phyloP scores from a whole-genome alignment of 2,888 invertebrate species.

The Nebria salina region DNA sequence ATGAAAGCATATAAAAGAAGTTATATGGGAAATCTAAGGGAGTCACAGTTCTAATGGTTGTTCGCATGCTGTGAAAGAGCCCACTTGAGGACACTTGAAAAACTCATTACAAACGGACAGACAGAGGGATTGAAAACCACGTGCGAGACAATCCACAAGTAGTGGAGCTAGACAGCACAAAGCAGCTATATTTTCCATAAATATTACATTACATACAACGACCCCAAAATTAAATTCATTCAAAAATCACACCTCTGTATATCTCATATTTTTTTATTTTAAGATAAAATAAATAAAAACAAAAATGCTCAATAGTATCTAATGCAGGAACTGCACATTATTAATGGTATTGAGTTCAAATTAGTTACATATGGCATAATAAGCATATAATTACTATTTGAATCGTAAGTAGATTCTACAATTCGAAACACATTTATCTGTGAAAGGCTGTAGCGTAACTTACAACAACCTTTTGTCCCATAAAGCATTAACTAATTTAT shows the following conservation, averaged over 20 bases:
- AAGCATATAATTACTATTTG: neutral
- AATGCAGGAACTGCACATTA: neutral
- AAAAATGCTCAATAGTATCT: neutral
- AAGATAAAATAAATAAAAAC: too few species aligned
- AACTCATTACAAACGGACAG: slow-evolving; percentile 25
- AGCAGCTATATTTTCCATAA: neutral
- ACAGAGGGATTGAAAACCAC: neutral
- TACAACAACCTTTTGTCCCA: too few species aligned
- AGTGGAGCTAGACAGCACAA: neutral
- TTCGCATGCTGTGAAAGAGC: slow-evolving; percentile 19
- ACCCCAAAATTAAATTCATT: neutral
- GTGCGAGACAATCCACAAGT: neutral
- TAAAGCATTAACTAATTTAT: too few species aligned
- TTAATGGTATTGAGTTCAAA: neutral
- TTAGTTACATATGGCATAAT: neutral
- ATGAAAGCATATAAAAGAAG: neutral
- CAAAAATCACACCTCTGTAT: neutral
- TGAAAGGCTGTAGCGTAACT: neutral
- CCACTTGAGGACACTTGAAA: slow-evolving; percentile 34
- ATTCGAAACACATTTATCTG: neutral
- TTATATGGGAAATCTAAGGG: slow-evolving; percentile 4
- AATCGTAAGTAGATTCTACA: neutral
- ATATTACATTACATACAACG: neutral
- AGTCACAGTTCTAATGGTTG: slow-evolving; percentile 33
- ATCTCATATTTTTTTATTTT: neutral